Conservation (phyloP, 1,140 invertebrate genomes). For the Brachionus calyciflorus region DNA sequence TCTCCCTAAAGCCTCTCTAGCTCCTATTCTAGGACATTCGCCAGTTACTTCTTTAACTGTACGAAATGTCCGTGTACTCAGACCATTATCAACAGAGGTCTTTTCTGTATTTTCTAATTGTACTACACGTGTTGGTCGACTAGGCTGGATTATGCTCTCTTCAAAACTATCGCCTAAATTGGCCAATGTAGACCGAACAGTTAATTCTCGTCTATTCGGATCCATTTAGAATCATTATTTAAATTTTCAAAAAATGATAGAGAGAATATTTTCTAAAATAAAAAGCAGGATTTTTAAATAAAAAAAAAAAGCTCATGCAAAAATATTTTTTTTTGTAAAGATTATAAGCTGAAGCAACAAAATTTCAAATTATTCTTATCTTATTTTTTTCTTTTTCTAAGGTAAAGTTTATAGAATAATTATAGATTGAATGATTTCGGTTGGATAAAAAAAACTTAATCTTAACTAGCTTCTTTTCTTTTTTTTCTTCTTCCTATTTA, state of each 20-base stretch:
- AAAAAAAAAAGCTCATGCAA: neutral
- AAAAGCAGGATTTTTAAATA: neutral
- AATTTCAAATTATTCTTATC: too few relatives aligned
- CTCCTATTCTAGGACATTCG: conserved; percentile 3
- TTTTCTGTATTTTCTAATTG: neutral
- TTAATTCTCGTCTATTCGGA: conserved; percentile 1
- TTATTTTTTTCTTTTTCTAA: too few relatives aligned
- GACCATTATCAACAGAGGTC: neutral
- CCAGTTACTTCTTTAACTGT: conserved; percentile 3
- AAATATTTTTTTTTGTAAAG: neutral
- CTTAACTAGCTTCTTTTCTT: neutral
- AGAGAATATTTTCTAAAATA: conserved; percentile 36
- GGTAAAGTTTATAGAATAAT: too few relatives aligned
- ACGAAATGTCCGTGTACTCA: neutral
- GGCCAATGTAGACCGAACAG: neutral
- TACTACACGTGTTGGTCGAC: neutral
- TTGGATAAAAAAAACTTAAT: neutral
- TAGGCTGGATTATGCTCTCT: conserved; percentile 1
- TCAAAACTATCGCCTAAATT: conserved; percentile 22
- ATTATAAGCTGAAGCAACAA: too few relatives aligned
- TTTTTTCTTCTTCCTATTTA: too few relatives aligned
- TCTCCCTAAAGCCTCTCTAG: conserved; percentile 20
- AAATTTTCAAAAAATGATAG: neutral
- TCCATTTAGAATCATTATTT: conserved; percentile 2
- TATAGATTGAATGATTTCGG: too few relatives aligned